Evolutionary conservation across 2,888 invertebrate genomes (phyloP).

Genomic region (Apamea crenata): DNA sequence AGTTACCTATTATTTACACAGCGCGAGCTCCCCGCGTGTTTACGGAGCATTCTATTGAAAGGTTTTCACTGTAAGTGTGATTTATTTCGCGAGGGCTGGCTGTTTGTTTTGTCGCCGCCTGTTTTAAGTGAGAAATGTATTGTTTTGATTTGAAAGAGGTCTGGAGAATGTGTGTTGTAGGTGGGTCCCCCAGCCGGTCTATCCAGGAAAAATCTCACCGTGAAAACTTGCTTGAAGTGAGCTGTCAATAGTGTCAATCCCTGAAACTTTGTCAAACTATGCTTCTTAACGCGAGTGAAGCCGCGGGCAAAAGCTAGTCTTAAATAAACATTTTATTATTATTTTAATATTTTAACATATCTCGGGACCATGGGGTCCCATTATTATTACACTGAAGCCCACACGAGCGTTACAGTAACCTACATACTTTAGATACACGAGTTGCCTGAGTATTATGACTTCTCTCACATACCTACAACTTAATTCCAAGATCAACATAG

Average conservation of each 20-base stretch:
- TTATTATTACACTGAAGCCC: too few species aligned
- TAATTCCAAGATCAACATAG: constrained; percentile 31
- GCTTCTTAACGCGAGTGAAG: too few species aligned
- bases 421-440: constrained; percentile 1
- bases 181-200: too few species aligned
- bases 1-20: constrained; percentile 35
- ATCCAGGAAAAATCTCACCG: too few species aligned
- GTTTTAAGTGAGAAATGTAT: constrained; percentile 29
- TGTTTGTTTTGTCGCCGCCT: constrained; percentile 34
- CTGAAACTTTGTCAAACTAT: too few species aligned
- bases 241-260: too few species aligned
- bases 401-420: constrained; percentile 7
- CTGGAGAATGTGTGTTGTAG: background rate
- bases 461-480: constrained; percentile 6
- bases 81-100: constrained; percentile 34
- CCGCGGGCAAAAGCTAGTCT: too few species aligned
- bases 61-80: constrained; percentile 49
- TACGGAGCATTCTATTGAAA: constrained; percentile 49
- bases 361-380: too few species aligned
- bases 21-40: constrained; percentile 30
- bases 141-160: constrained; percentile 13
- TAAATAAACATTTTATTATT: too few species aligned
- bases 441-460: background rate
- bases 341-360: too few species aligned
- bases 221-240: too few species aligned